Conservation (phyloP, 2,888 invertebrate species). For the Leptinotarsa rubiginosa region DNA sequence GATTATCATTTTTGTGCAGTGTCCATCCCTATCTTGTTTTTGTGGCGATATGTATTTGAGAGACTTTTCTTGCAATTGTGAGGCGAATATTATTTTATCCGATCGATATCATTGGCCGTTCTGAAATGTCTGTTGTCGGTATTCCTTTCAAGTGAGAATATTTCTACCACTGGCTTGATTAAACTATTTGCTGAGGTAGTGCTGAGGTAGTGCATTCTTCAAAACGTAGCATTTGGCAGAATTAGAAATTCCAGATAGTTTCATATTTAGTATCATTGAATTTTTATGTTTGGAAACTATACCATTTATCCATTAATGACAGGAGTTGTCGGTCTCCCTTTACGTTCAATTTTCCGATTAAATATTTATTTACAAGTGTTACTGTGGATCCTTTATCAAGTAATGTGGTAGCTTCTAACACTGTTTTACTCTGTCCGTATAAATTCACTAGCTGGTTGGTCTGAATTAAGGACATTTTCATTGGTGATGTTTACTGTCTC, state of each 20-base stretch:
- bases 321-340: not conserved
- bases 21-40: conserved; percentile 30
- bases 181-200: conserved; percentile 17
- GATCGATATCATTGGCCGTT: conserved; percentile 27
- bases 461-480: no score
- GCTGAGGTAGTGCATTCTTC: conserved; percentile 6
- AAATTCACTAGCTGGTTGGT: not conserved
- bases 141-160: conserved; percentile 18
- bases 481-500: no score
- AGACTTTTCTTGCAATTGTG: not conserved
- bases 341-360: no score
- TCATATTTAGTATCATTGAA: conserved; percentile 7
- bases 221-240: conserved; percentile 23
- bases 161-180: conserved; percentile 23
- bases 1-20: conserved; percentile 21
- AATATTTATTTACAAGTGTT: no score
- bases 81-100: not conserved
- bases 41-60: conserved; percentile 8
- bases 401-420: not conserved
- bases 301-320: not conserved
- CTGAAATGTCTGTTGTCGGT: conserved; percentile 26
- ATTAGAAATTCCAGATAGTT: conserved; percentile 13
- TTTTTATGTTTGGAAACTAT: not conserved
- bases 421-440: not conserved
- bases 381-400: not conserved